These are phyloP conservation scores for Cynoglossus semilaevis DNA, from an alignment of 2,113 vertebrate species.

Conservation along the genomic window DNA sequence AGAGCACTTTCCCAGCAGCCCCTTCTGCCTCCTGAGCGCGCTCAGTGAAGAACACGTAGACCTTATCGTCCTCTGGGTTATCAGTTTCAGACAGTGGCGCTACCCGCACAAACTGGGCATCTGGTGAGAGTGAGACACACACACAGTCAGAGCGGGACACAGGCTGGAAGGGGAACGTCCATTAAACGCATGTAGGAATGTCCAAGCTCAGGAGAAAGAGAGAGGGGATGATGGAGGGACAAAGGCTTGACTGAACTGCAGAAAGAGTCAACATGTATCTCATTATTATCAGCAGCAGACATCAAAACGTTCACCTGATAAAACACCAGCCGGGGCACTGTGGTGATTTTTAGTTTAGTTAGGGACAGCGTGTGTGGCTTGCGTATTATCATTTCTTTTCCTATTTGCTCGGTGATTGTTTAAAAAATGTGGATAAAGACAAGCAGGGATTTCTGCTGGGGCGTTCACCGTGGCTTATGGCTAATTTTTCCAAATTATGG, in stretches of 20 bases:
- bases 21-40: conserved; percentile 79
- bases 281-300: conserved; percentile 49
- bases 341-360: neutral
- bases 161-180: conserved; percentile 3
- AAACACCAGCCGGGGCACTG: conserved; percentile 9
- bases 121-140: conserved; percentile 48
- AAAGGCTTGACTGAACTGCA: conserved; percentile 36
- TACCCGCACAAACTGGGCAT: conserved; percentile 81
- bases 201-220: neutral
- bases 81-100: conserved; percentile 79
- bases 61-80: conserved; percentile 83
- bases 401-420: no score
- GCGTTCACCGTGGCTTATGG: neutral
- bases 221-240: neutral
- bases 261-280: conserved; percentile 36
- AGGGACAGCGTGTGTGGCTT: no score
- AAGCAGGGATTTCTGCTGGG: neutral
- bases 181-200: conserved; percentile 7
- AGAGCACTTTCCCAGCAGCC: conserved; percentile 78
- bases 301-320: conserved; percentile 30
- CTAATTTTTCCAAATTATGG: neutral
- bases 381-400: no score
- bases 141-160: neutral
- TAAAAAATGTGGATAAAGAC: neutral
- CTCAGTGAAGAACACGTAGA: conserved; percentile 83